phyloP scores from a whole-genome alignment of 2,888 invertebrate genomes.

The Tinea trinotella region DNA sequence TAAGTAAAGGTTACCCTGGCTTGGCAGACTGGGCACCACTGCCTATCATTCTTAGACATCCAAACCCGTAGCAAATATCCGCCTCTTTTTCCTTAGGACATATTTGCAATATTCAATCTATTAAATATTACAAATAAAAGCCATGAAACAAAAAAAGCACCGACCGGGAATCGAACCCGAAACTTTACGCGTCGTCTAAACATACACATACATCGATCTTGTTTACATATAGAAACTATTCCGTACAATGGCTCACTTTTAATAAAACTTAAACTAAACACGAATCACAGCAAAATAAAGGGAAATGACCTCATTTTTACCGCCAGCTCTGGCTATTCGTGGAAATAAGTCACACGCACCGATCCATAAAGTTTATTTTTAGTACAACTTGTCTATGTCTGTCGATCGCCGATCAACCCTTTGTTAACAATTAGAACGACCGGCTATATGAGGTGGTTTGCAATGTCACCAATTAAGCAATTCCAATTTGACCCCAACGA shows the following conservation, averaged over 20 bases:
- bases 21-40: too few species aligned
- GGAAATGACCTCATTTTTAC: constrained; percentile 59
- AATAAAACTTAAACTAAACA: constrained; percentile 46
- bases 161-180: too few species aligned
- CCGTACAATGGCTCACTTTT: constrained; percentile 35
- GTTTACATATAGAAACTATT: constrained; percentile 25
- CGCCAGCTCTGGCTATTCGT: constrained; percentile 41
- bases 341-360: constrained; percentile 53
- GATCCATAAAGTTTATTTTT: constrained; percentile 62
- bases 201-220: constrained; percentile 19
- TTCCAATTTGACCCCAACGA: constrained; percentile 27
- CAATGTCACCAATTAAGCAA: constrained; percentile 43
- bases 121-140: too few species aligned
- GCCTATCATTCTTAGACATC: too few species aligned
- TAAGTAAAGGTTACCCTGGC: neutral
- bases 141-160: too few species aligned
- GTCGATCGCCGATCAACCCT: constrained; percentile 51
- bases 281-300: constrained; percentile 52
- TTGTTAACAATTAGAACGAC: constrained; percentile 42
- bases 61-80: too few species aligned
- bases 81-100: too few species aligned
- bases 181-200: too few species aligned
- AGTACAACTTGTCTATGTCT: constrained; percentile 48
- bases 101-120: too few species aligned
- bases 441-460: constrained; percentile 34